A percentile compares a stretch with the other conserved stretches of the same genome.
These are phyloP conservation scores for Cotesia congregata DNA, from an alignment of 2,888 invertebrate species.

Conservation along the genomic window DNA sequence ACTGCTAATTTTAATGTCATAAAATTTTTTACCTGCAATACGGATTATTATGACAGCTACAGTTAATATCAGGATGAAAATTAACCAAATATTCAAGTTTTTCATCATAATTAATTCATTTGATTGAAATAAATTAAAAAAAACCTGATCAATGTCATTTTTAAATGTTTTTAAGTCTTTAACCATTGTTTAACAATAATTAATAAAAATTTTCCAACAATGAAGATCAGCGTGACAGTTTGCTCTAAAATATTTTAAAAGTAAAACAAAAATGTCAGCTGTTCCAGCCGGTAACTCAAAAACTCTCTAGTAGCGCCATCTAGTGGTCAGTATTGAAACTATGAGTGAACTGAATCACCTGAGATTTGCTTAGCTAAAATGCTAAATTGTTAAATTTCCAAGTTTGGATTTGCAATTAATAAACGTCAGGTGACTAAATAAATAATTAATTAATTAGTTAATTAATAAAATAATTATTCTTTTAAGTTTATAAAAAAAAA, in stretches of 20 bases:
- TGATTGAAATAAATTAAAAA: background rate
- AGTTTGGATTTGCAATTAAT: background rate
- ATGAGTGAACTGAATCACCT: background rate
- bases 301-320: too few species aligned
- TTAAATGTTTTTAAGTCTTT: background rate
- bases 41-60: background rate
- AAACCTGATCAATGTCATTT: background rate
- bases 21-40: background rate
- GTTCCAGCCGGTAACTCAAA: too few species aligned
- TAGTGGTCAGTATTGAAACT: too few species aligned
- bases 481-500: too few species aligned
- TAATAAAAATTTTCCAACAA: too few species aligned
- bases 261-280: too few species aligned
- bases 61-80: background rate
- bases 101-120: background rate
- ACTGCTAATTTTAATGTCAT: background rate
- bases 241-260: too few species aligned
- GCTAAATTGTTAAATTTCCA: background rate
- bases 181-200: background rate
- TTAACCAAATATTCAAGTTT: slow-evolving; percentile 8
- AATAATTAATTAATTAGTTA: background rate
- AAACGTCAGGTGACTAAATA: background rate
- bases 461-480: background rate
- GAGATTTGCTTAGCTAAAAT: background rate
- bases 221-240: too few species aligned